phyloP scores from a whole-genome alignment of 2,797 vertebrate genomes.

The Myoxocephalus aenaeus region DNA sequence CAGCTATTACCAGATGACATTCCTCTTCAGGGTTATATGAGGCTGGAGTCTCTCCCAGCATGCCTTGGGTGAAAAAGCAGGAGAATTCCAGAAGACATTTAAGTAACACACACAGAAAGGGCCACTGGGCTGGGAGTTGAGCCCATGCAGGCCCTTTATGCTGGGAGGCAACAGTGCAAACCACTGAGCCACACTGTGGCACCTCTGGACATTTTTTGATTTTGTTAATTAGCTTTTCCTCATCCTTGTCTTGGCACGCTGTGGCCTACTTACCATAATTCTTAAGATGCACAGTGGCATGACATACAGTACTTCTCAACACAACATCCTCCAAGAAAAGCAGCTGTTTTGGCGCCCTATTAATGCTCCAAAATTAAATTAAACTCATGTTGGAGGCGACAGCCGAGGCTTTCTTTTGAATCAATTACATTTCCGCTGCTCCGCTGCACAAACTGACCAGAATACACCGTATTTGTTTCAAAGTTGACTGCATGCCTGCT shows the following conservation, averaged over 20 bases:
- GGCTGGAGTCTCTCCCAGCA: slow-evolving; percentile 21
- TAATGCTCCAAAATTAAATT: slow-evolving; percentile 25
- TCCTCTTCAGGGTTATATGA: neutral
- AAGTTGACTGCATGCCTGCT: slow-evolving; percentile 10
- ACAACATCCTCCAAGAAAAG: neutral
- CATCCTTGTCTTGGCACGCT: slow-evolving; percentile 33
- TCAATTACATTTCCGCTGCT: slow-evolving; percentile 16
- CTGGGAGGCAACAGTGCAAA: slow-evolving; percentile 25
- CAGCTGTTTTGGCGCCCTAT: slow-evolving; percentile 5
- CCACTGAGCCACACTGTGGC: slow-evolving; percentile 36
- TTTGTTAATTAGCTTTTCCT: slow-evolving; percentile 50
- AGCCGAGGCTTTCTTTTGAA: slow-evolving; percentile 18
- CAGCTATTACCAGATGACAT: neutral
- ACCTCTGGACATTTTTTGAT: slow-evolving; percentile 36
- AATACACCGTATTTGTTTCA: slow-evolving; percentile 8
- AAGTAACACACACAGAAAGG: neutral
- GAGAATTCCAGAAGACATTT: slow-evolving; percentile 18
- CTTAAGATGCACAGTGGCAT: slow-evolving; percentile 26
- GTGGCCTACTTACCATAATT: slow-evolving; percentile 38
- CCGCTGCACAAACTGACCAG: slow-evolving; percentile 19
- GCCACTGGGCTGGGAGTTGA: slow-evolving; percentile 20
- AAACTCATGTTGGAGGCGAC: slow-evolving; percentile 8
- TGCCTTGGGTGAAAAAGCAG: slow-evolving; percentile 3
- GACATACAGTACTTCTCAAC: slow-evolving; percentile 12
- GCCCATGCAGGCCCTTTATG: neutral